Evolutionary conservation across 2,888 invertebrate species (phyloP).

Genomic region (Hydrotaea cyrtoneurina): DNA sequence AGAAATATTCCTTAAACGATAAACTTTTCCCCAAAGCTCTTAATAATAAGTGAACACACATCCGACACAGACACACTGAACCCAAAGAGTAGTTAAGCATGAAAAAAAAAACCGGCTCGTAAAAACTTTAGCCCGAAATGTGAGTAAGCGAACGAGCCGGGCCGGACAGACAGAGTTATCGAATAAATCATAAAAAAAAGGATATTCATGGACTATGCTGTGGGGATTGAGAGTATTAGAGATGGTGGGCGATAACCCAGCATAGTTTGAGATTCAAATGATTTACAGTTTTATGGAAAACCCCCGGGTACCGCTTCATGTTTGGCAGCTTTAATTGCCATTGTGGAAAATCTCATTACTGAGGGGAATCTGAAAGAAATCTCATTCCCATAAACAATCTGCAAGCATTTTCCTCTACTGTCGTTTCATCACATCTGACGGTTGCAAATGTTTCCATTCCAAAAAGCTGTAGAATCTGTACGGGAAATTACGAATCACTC

Average conservation of each 20-base stretch:
- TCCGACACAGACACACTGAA: neutral
- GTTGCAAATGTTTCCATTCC: too few species aligned
- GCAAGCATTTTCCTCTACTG: too few species aligned
- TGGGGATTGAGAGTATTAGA: neutral
- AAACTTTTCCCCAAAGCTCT: constrained; percentile 47
- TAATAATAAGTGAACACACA: neutral
- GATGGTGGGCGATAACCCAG: neutral
- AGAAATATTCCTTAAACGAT: constrained; percentile 38
- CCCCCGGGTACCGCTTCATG: too few species aligned
- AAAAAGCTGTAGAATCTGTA: too few species aligned
- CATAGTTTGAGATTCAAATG: neutral
- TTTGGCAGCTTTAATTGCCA: too few species aligned
- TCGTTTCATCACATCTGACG: too few species aligned
- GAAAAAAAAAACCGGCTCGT: neutral
- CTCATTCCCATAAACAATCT: too few species aligned
- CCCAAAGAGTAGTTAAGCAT: neutral
- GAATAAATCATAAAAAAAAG: neutral
- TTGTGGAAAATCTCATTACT: too few species aligned
- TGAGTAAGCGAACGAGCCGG: neutral
- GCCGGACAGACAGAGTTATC: neutral
- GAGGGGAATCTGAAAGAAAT: too few species aligned
- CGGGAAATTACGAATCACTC: too few species aligned
- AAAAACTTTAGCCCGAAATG: neutral
- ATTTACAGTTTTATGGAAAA: neutral
- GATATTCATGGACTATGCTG: neutral